A percentile compares a stretch with the other conserved stretches of the same genome.
Evolutionary conservation across 2,797 vertebrate genomes (phyloP).

Genomic region (Crenuchus spilurus): DNA sequence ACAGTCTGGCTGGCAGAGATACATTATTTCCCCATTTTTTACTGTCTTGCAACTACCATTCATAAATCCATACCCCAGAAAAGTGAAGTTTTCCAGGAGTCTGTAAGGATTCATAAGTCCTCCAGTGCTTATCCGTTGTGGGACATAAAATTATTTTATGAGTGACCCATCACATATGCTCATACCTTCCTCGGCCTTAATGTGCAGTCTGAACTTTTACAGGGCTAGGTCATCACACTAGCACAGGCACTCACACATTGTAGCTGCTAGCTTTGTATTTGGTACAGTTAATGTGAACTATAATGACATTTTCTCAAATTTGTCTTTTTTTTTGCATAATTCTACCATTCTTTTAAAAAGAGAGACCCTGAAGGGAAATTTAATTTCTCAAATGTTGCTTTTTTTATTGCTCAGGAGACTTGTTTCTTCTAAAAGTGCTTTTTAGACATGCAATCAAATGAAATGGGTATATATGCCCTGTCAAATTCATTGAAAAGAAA

Average conservation of each 20-base stretch:
- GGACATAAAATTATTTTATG: constrained; percentile 28
- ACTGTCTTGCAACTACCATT: constrained; percentile 6
- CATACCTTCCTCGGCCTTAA: neutral
- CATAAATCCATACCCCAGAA: constrained; percentile 9
- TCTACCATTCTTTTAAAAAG: too few species aligned
- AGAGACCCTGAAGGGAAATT: too few species aligned
- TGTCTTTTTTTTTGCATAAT: neutral
- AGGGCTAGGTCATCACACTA: neutral
- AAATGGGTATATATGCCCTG: too few species aligned
- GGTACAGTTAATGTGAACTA: neutral
- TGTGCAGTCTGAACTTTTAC: neutral
- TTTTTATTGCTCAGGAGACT: too few species aligned
- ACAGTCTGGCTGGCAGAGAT: neutral
- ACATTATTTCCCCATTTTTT: neutral
- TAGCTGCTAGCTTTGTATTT: neutral
- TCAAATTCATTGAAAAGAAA: too few species aligned
- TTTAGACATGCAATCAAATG: too few species aligned
- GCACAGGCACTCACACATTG: neutral
- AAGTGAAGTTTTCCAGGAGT: constrained; percentile 7
- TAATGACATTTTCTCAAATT: neutral
- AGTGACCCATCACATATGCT: neutral
- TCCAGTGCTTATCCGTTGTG: constrained; percentile 14
- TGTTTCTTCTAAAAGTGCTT: too few species aligned
- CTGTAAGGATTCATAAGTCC: constrained; percentile 4
- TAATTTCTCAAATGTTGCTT: too few species aligned